Evolutionary conservation across 2,797 vertebrate genomes (phyloP).

Genomic region (Hyperoplus lanceolatus): DNA sequence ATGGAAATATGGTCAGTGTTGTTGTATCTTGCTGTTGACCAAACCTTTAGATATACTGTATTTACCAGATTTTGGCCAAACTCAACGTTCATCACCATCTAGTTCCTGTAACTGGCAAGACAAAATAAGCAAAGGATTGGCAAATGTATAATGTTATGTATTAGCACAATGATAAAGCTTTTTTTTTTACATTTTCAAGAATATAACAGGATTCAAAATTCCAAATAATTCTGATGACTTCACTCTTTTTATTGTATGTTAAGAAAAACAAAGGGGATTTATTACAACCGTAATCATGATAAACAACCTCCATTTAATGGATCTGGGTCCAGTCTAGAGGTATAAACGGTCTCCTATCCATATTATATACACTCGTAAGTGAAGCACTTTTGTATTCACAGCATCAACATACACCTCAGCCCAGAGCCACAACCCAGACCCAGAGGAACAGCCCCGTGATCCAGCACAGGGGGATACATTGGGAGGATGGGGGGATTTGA

Average conservation of each 20-base stretch:
- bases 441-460: neutral
- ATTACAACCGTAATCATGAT: neutral
- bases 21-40: neutral
- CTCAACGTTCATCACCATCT: neutral
- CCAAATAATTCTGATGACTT: neutral
- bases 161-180: too few relatives aligned
- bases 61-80: neutral
- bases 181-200: too few relatives aligned
- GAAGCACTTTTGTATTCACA: neutral
- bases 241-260: neutral
- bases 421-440: neutral
- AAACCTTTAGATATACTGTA: neutral
- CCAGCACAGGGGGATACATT: neutral
- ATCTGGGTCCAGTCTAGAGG: neutral
- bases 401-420: neutral
- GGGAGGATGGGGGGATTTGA: neutral
- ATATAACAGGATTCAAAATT: neutral
- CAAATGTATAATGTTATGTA: neutral
- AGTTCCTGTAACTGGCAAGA: neutral
- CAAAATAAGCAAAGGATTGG: neutral
- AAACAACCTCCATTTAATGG: neutral
- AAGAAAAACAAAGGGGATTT: neutral
- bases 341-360: neutral
- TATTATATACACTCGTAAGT: neutral
- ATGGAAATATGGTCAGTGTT: neutral